Evolutionary conservation across 2,797 vertebrate genomes (phyloP).

Genomic region (Mico argentatus): DNA sequence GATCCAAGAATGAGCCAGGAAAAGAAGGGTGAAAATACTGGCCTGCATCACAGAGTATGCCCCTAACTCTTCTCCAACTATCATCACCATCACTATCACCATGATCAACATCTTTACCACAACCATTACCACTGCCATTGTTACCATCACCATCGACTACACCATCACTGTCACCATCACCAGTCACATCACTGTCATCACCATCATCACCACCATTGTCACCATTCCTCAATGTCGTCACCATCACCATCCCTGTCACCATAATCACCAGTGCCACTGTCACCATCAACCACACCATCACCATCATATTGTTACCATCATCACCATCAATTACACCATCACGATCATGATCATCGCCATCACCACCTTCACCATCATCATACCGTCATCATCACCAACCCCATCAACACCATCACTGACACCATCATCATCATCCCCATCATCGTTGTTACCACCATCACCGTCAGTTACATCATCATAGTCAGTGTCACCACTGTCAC

Average conservation of each 20-base stretch:
- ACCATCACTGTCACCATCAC: neutral
- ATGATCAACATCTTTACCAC: accelerated
- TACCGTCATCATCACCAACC: neutral
- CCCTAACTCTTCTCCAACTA: neutral
- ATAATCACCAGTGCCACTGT: too few relatives aligned
- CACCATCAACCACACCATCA: neutral
- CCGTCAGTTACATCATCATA: accelerated
- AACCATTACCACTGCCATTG: too few relatives aligned
- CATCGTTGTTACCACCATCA: neutral
- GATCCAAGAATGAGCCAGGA: neutral
- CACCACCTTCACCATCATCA: neutral
- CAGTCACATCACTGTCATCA: neutral
- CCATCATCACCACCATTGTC: neutral
- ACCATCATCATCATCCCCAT: neutral
- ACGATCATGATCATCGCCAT: neutral
- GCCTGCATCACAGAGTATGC: neutral
- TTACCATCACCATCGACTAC: neutral
- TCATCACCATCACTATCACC: neutral
- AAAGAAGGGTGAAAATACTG: neutral
- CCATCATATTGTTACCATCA: neutral
- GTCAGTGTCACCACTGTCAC: neutral
- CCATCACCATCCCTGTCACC: neutral
- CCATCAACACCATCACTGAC: neutral
- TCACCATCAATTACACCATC: neutral
- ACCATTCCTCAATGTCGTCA: neutral